Conservation (phyloP, 2,113 vertebrate species). For the Antidorcas marsupialis region DNA sequence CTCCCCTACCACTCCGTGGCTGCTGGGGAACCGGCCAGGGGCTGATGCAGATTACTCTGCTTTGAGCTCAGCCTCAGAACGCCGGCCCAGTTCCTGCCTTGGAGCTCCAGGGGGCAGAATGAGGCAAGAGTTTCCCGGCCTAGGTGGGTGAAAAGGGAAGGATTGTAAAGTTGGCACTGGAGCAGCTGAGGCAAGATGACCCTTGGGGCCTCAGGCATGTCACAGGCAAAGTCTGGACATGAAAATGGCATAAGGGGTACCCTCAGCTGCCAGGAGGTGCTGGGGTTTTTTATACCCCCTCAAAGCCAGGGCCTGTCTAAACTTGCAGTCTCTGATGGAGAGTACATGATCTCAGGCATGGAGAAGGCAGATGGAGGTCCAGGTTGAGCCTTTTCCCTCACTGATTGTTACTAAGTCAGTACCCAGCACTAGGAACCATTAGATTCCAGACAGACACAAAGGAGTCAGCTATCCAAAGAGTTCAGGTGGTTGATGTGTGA, state of each 20-base stretch:
- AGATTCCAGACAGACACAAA: neutral
- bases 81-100: slow-evolving; percentile 85
- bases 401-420: neutral
- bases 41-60: slow-evolving; percentile 70
- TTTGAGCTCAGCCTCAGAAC: slow-evolving; percentile 77
- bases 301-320: slow-evolving; percentile 65
- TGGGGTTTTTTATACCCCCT: slow-evolving; percentile 76
- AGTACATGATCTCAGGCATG: neutral
- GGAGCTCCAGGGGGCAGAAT: slow-evolving; percentile 83
- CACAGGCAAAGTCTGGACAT: slow-evolving; percentile 82
- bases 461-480: neutral
- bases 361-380: neutral
- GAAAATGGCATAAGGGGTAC: slow-evolving; percentile 79
- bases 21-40: slow-evolving; percentile 49
- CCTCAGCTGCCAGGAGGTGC: slow-evolving; percentile 44
- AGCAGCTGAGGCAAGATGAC: slow-evolving; percentile 77
- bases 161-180: slow-evolving; percentile 62
- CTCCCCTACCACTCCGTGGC: neutral
- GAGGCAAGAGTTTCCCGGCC: slow-evolving; percentile 77
- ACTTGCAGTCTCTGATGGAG: neutral
- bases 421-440: neutral
- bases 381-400: neutral
- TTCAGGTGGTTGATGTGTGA: neutral
- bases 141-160: slow-evolving; percentile 55
- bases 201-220: slow-evolving; percentile 70